phyloP scores from a whole-genome alignment of 1,140 invertebrate species.

The Ceratosolen solmsi region DNA sequence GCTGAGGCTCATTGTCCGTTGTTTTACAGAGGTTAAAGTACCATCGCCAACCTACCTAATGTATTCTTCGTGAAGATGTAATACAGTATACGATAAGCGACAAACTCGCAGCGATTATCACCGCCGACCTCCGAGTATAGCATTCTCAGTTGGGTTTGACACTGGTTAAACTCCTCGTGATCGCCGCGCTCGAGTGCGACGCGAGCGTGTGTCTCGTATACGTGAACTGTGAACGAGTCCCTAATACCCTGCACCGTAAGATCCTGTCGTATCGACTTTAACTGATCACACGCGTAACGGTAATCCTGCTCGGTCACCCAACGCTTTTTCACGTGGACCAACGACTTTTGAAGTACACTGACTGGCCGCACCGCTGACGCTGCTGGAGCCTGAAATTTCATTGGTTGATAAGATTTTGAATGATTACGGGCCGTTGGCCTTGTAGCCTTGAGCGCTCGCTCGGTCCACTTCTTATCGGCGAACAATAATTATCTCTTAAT shows the following conservation, averaged over 20 bases:
- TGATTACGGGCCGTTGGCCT: no score
- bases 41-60: constrained; percentile 79
- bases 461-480: no score
- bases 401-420: background rate
- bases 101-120: constrained; percentile 90
- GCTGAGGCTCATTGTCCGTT: no score
- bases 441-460: background rate
- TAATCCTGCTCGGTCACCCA: constrained; percentile 95
- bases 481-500: no score
- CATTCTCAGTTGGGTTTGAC: constrained; percentile 96
- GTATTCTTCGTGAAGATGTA: constrained; percentile 98
- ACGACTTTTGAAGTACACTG: constrained; percentile 86
- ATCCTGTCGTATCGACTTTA: constrained; percentile 99
- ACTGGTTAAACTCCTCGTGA: constrained; percentile 99
- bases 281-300: constrained; percentile 96
- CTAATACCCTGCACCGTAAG: constrained; percentile 97
- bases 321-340: constrained; percentile 91
- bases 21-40: no score
- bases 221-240: constrained; percentile 94
- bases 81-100: constrained; percentile 95
- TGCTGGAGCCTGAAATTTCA: constrained; percentile 85
- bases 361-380: constrained; percentile 92
- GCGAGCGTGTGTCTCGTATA: constrained; percentile 98
- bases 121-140: constrained; percentile 84
- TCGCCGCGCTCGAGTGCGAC: constrained; percentile 98